These are phyloP conservation scores for Mythimna impura DNA, from an alignment of 2,888 invertebrate species.

Conservation along the genomic window DNA sequence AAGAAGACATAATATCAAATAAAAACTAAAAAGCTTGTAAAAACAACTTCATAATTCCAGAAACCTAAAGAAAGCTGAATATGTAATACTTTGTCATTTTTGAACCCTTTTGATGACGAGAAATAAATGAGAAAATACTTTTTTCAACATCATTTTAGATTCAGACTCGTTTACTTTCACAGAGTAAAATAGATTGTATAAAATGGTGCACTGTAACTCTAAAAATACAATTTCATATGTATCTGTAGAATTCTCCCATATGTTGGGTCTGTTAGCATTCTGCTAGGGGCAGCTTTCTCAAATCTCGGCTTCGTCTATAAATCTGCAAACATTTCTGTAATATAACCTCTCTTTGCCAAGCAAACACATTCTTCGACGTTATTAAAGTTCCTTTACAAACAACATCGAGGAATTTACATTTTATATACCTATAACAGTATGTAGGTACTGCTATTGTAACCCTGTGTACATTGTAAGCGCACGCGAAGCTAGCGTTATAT, in stretches of 20 bases:
- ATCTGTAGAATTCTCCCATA: neutral
- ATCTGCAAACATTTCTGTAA: constrained; percentile 34
- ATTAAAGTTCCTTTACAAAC: constrained; percentile 56
- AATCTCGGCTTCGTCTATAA: constrained; percentile 29
- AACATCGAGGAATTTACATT: constrained; percentile 40
- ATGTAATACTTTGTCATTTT: neutral
- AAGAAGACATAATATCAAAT: no score
- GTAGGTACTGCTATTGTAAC: constrained; percentile 27
- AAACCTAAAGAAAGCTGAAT: neutral
- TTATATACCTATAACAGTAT: constrained; percentile 28
- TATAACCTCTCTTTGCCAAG: constrained; percentile 9
- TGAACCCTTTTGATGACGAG: neutral
- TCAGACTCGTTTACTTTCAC: neutral
- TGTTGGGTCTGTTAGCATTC: constrained; percentile 29
- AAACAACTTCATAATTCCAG: no score
- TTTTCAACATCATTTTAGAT: neutral
- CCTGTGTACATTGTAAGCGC: constrained; percentile 27
- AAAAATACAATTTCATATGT: constrained; percentile 15
- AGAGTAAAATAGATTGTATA: neutral
- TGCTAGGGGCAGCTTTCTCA: constrained; percentile 17
- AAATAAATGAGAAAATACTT: constrained; percentile 6
- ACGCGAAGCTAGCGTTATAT: constrained; percentile 36
- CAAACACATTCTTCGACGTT: constrained; percentile 40
- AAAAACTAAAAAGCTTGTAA: no score
- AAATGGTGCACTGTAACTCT: neutral